Evolutionary conservation across 1,140 invertebrate genomes (phyloP), one percentile per base, ranked within the genome.

Genomic region (Drosophila arawakana): DNA sequence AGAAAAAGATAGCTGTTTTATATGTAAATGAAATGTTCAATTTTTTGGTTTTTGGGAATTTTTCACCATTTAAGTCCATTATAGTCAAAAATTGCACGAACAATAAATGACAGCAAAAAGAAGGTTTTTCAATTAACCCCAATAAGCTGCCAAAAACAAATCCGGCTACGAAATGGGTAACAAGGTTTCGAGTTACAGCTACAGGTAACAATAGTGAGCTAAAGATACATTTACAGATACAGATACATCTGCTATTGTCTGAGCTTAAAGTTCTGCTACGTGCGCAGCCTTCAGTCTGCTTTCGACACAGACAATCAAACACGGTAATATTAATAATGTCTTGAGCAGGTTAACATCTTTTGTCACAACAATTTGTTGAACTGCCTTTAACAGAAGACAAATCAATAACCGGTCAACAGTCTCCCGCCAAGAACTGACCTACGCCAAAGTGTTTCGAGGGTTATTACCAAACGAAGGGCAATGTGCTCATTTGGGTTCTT

Each of bases 51-150:
- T 30, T 82, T 70, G 63, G 77, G 76, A 44, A 63, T 77, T 80
- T 77, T 78, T 46, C 21, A 49, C 43, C 73, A 49, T 63, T 59
- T 63, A 65, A 44, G 44, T 18, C 57, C 34, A 57, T 70, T 62
- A 46, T 15, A 52, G 50, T 25, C 39, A 47, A 65, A 83, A 82
- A 82, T 88, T 82, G 76, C 83, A 83, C 73, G 79, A 88, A 76
- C 52, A 79, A 62, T 72, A 76, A 71, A 82, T 71, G 55, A 35
- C 10, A 13, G 54, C 21, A 59, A 52, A 54, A 37, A 39, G 37
- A 52, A 67, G 49, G 35, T 54, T 73, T 79, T 83, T 79, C 83
- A 88, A 86, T 88, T 88, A 83, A 88, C 83, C 82, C 63, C 80
- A 77, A 80, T 86, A 72, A 7, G 41, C 13, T 47, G 37, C 25